Conservation (phyloP, 2,113 vertebrate genomes). For the Lanius ludovicianus region DNA sequence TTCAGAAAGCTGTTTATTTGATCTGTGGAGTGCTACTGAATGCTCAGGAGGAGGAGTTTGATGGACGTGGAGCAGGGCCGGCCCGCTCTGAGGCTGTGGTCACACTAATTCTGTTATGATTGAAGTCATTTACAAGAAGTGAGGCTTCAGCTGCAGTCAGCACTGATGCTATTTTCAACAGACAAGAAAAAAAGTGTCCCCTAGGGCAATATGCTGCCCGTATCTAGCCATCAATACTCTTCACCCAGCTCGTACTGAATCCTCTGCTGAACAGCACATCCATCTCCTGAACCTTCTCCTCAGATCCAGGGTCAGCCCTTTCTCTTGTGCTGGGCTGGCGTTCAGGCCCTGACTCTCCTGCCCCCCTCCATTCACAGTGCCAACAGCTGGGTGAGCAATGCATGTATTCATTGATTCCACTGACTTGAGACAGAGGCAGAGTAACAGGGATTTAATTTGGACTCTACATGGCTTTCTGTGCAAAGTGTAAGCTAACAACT, state of each 20-base stretch:
- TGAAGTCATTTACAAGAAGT: constrained; percentile 86
- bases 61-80: background rate
- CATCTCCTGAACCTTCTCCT: background rate
- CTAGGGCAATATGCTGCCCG: background rate
- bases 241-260: background rate
- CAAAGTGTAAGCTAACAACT: background rate
- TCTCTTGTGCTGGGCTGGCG: background rate
- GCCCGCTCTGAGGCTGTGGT: constrained; percentile 56
- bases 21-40: background rate
- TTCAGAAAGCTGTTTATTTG: background rate
- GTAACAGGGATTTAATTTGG: background rate
- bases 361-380: background rate
- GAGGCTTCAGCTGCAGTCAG: constrained; percentile 60
- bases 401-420: background rate
- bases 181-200: constrained; percentile 32
- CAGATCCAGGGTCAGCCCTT: background rate
- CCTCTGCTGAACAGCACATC: background rate
- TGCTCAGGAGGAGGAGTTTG: background rate
- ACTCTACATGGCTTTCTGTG: background rate
- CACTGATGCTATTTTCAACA: constrained; percentile 55
- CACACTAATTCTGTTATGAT: constrained; percentile 73
- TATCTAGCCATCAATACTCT: constrained; percentile 29
- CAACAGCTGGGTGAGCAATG: background rate
- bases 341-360: background rate
- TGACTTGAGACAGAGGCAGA: background rate